phyloP scores from a whole-genome alignment of 2,888 invertebrate species.

The Tridacna crocea region DNA sequence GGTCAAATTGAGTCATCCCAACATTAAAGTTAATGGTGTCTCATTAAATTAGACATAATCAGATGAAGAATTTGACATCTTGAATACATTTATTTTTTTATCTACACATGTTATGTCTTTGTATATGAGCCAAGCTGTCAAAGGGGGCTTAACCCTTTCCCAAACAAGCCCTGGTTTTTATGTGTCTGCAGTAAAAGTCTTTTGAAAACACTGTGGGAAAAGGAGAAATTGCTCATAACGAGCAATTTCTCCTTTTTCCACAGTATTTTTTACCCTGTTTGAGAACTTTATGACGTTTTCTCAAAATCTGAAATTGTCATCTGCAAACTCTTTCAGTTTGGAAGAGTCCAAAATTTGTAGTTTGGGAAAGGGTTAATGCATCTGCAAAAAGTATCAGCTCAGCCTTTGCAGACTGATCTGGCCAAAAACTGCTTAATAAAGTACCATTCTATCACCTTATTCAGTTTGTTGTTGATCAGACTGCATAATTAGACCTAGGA shows the following conservation, averaged over 20 bases:
- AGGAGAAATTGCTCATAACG: background rate
- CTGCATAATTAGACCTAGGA: too few relatives aligned
- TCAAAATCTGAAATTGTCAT: background rate
- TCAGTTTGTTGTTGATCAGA: too few relatives aligned
- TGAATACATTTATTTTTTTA: too few relatives aligned
- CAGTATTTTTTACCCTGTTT: background rate
- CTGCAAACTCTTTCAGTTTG: background rate
- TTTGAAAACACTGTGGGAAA: background rate
- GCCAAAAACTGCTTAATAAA: too few relatives aligned
- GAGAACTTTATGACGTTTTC: background rate
- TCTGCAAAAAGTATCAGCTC: background rate
- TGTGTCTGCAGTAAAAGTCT: background rate
- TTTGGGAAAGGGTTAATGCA: background rate
- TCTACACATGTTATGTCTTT: too few relatives aligned
- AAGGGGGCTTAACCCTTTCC: background rate
- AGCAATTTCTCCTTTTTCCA: background rate
- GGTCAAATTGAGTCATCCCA: too few relatives aligned
- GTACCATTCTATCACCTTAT: too few relatives aligned
- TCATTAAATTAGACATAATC: too few relatives aligned
- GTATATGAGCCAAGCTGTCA: too few relatives aligned
- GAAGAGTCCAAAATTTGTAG: too few relatives aligned
- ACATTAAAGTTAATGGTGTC: too few relatives aligned
- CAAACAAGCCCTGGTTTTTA: background rate
- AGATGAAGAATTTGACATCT: too few relatives aligned
- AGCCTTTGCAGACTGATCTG: background rate